Conservation (phyloP, 2,113 vertebrate genomes). For the Eudyptes chrysolophus region DNA sequence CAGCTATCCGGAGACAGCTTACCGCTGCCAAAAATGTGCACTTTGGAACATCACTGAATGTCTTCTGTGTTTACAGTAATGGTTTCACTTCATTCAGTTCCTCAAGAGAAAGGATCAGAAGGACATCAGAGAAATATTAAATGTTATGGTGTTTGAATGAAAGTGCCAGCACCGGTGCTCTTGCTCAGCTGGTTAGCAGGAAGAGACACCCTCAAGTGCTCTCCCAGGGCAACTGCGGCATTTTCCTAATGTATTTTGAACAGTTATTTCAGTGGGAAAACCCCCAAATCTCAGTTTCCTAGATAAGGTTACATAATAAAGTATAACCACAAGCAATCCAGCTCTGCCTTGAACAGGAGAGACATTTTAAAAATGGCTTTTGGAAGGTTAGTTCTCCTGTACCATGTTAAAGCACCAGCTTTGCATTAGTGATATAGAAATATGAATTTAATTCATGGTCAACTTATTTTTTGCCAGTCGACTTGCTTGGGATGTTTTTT, state of each 20-base stretch:
- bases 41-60: neutral
- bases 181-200: neutral
- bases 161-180: neutral
- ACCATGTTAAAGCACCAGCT: neutral
- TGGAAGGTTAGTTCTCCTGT: neutral
- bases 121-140: neutral
- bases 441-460: neutral
- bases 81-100: neutral
- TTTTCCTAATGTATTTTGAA: neutral
- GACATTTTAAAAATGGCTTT: neutral
- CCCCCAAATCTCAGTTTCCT: neutral
- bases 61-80: slow-evolving; percentile 1
- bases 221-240: neutral
- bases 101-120: neutral
- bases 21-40: slow-evolving; percentile 3
- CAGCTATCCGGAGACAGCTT: neutral
- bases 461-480: neutral
- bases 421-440: neutral
- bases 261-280: neutral
- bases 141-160: neutral
- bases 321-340: neutral
- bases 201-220: neutral
- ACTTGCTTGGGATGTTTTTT: neutral
- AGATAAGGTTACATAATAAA: neutral
- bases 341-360: neutral